Conservation (phyloP, 2,113 vertebrate species). For the Pseudorhombus dupliciocellatus region DNA sequence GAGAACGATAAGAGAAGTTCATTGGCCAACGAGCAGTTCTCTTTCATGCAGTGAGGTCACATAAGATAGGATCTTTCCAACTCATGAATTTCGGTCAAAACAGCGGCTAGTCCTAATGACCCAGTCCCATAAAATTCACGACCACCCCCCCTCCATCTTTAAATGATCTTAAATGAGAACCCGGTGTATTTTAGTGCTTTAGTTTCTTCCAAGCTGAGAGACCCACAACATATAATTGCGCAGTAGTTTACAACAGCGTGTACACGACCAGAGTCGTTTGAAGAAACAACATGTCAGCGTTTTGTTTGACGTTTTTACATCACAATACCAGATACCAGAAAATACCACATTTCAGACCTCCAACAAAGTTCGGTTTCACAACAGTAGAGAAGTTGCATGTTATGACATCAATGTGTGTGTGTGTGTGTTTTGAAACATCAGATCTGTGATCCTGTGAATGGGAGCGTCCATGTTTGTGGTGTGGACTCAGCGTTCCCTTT, state of each 20-base stretch:
- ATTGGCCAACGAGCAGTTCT: background rate
- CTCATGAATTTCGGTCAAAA: slow-evolving; percentile 53
- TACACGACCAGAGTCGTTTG: slow-evolving; percentile 5
- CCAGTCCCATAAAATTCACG: slow-evolving; percentile 30
- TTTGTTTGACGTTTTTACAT: slow-evolving; percentile 56
- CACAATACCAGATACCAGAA: slow-evolving; percentile 47
- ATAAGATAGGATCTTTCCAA: slow-evolving; percentile 4
- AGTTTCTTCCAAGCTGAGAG: slow-evolving; percentile 6
- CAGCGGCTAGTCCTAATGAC: slow-evolving; percentile 50
- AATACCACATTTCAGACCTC: slow-evolving; percentile 59
- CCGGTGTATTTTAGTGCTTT: background rate
- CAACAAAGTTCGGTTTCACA: slow-evolving; percentile 41
- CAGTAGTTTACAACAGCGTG: slow-evolving; percentile 23
- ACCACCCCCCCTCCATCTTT: background rate
- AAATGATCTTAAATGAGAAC: too few species aligned
- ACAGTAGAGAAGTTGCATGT: slow-evolving; percentile 25
- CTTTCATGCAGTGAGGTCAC: background rate
- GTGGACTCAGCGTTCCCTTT: background rate
- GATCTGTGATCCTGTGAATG: too few species aligned
- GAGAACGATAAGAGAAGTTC: background rate
- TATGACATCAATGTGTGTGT: background rate
- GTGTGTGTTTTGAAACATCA: background rate
- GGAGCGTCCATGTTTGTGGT: background rate
- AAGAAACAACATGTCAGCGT: slow-evolving; percentile 50
- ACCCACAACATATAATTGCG: slow-evolving; percentile 18